phyloP scores from a whole-genome alignment of 2,888 invertebrate genomes.

The Hirtodrosophila trivittata region DNA sequence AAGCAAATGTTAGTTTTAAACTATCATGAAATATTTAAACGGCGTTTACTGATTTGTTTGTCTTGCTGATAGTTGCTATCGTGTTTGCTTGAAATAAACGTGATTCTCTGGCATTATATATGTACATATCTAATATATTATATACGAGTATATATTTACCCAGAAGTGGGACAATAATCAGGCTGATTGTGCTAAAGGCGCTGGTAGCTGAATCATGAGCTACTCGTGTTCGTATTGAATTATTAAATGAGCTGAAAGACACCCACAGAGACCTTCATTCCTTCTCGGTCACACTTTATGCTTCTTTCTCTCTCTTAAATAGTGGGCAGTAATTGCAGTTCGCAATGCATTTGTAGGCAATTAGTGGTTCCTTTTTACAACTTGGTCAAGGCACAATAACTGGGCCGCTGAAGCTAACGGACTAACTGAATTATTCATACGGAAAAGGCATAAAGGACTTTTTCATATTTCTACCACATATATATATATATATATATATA shows the following conservation, averaged over 20 bases:
- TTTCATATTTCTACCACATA: background rate
- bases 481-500: background rate
- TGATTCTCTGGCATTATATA: background rate
- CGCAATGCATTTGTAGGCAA: constrained; percentile 40
- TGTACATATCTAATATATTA: background rate
- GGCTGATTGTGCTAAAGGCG: constrained; percentile 20
- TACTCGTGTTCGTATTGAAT: constrained; percentile 19
- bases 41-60: no score
- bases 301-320: constrained; percentile 35
- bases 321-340: constrained; percentile 29
- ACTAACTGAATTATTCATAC: constrained; percentile 68
- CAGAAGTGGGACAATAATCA: constrained; percentile 10
- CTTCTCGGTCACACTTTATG: constrained; percentile 1
- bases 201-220: constrained; percentile 8
- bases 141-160: background rate
- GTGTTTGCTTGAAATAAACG: constrained; percentile 19
- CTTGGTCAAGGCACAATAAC: constrained; percentile 27
- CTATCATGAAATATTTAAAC: no score
- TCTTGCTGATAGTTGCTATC: constrained; percentile 4
- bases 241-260: constrained; percentile 28
- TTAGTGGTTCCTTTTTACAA: constrained; percentile 49
- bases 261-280: constrained; percentile 20
- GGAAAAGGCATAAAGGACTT: constrained; percentile 18
- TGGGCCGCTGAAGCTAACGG: constrained; percentile 49
- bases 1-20: no score